Percentiles rank a stretch among this genome's conserved stretches.
phyloP scores from a whole-genome alignment of 2,888 invertebrate genomes.

The Yponomeuta sedellus region DNA sequence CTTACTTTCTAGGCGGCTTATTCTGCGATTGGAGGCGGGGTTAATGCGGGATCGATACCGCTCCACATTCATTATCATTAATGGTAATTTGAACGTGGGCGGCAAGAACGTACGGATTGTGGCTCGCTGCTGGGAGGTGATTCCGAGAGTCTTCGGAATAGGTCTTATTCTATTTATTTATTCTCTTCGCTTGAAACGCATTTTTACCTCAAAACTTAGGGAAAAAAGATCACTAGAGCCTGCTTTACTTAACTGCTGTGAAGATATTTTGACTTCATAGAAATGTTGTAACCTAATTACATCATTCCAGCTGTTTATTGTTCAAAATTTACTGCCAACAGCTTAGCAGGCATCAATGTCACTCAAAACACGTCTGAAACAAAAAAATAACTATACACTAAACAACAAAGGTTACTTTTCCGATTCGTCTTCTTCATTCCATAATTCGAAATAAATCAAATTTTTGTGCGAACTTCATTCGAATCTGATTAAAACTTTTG shows the following conservation, averaged over 20 bases:
- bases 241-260: too few relatives aligned
- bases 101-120: conserved; percentile 2
- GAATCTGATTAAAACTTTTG: not conserved
- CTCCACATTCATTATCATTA: conserved; percentile 48
- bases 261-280: too few relatives aligned
- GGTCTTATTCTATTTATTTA: too few relatives aligned
- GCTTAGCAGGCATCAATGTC: not conserved
- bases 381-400: not conserved
- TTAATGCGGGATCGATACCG: conserved; percentile 39
- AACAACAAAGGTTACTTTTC: not conserved
- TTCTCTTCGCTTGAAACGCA: too few relatives aligned
- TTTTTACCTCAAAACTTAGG: too few relatives aligned
- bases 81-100: conserved; percentile 37
- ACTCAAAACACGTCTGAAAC: not conserved
- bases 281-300: too few relatives aligned
- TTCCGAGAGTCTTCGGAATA: too few relatives aligned
- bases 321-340: too few relatives aligned
- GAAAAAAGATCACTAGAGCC: too few relatives aligned
- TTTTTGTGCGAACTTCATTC: not conserved
- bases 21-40: conserved; percentile 17
- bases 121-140: not conserved
- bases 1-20: not conserved
- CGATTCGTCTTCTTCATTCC: conserved; percentile 1
- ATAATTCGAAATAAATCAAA: not conserved
- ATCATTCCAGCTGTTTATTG: too few relatives aligned